These are phyloP conservation scores for Scolopax bukidnonensis DNA, from an alignment of 2,797 vertebrate genomes.

Conservation along the genomic window DNA sequence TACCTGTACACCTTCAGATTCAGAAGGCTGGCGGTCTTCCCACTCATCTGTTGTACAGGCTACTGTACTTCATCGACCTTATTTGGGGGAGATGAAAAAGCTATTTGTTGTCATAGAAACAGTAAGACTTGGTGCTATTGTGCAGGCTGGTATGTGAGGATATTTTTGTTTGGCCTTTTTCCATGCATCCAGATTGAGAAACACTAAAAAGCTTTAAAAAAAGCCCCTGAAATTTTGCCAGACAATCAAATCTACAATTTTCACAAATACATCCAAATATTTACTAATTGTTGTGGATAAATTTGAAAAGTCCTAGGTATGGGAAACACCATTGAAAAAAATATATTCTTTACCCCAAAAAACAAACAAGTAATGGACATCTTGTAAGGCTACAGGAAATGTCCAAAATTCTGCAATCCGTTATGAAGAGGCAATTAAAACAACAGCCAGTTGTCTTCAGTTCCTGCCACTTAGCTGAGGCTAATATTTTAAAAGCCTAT, in stretches of 20 bases:
- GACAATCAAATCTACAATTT: background rate
- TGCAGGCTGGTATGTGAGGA: background rate
- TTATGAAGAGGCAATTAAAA: background rate
- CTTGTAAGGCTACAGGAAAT: background rate
- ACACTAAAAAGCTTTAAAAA: background rate
- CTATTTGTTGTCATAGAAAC: constrained; percentile 73
- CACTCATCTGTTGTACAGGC: background rate
- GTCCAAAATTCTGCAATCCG: background rate
- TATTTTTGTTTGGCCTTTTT: background rate
- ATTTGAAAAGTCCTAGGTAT: background rate
- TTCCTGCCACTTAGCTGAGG: background rate
- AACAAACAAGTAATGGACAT: background rate
- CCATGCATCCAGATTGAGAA: constrained; percentile 59
- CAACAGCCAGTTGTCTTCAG: background rate
- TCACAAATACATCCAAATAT: constrained; percentile 25
- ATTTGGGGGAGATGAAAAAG: background rate
- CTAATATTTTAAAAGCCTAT: background rate
- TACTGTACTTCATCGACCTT: background rate
- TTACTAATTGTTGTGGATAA: constrained; percentile 8
- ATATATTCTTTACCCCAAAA: background rate
- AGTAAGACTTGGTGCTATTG: background rate
- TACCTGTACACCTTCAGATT: background rate
- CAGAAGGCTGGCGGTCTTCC: background rate
- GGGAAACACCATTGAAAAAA: background rate
- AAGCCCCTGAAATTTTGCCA: constrained; percentile 20